Conservation (phyloP, 1,140 invertebrate species). For the Adoxophyes honmai region DNA sequence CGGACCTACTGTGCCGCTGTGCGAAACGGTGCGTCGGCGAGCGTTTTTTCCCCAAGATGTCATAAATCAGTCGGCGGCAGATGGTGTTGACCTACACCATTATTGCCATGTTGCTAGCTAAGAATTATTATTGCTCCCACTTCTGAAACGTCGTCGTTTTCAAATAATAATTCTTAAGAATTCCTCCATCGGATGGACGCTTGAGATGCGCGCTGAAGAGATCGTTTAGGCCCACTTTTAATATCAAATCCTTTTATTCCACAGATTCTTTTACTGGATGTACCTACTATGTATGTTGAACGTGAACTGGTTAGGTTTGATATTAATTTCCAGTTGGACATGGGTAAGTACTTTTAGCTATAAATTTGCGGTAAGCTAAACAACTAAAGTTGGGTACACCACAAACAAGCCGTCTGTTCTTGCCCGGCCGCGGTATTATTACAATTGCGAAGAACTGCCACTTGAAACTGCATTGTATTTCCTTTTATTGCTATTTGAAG, state of each 20-base stretch:
- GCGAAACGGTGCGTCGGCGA: constrained; percentile 17
- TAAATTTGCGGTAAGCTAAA: constrained; percentile 11
- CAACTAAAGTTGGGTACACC: constrained; percentile 5
- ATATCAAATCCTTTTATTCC: background rate
- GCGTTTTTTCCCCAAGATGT: constrained; percentile 47
- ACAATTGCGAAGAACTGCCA: background rate
- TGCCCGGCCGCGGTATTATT: background rate
- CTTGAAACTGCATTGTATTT: constrained; percentile 1
- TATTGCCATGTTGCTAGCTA: constrained; percentile 58
- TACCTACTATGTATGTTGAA: too few relatives aligned
- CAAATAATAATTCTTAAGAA: constrained; percentile 39
- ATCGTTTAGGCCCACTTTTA: background rate
- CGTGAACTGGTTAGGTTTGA: too few relatives aligned
- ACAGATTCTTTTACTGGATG: too few relatives aligned
- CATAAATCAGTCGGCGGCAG: constrained; percentile 62
- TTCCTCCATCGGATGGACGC: constrained; percentile 22
- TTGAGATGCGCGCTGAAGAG: constrained; percentile 17
- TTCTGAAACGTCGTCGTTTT: constrained; percentile 28
- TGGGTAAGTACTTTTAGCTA: background rate
- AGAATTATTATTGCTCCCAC: constrained; percentile 50
- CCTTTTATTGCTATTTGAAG: constrained; percentile 1
- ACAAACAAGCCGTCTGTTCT: background rate
- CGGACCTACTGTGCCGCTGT: background rate
- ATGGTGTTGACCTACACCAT: constrained; percentile 62
- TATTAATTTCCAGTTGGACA: too few relatives aligned